These are phyloP conservation scores for Formica selysi DNA, from an alignment of 1,140 invertebrate species.

Conservation along the genomic window DNA sequence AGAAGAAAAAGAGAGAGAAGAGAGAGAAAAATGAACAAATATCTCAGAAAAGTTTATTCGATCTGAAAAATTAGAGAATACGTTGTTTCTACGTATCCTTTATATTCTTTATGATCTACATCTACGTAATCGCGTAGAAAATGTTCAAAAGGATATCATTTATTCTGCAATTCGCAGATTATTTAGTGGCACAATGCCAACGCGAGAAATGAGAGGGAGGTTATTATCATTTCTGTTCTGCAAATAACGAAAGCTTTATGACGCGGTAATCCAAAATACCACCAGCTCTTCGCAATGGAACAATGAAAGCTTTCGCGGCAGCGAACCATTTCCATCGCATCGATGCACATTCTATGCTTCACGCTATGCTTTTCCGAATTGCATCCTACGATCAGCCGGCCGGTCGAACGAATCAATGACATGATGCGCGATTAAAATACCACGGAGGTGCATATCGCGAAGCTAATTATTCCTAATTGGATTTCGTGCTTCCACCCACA, in stretches of 20 bases:
- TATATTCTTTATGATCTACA: neutral
- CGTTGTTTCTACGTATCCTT: neutral
- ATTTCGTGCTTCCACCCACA: conserved; percentile 17
- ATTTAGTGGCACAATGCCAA: neutral
- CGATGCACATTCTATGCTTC: neutral
- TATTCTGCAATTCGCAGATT: neutral
- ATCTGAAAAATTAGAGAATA: neutral
- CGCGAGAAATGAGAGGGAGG: neutral
- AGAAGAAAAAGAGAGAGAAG: too few relatives aligned
- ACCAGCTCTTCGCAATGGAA: neutral
- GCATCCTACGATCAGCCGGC: conserved; percentile 3
- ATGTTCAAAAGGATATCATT: neutral
- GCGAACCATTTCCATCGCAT: conserved; percentile 19
- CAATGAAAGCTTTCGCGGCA: conserved; percentile 33
- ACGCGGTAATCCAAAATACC: neutral
- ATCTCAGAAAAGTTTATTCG: neutral
- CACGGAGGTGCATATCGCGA: neutral
- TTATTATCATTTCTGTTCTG: neutral
- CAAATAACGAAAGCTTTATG: conserved; percentile 43
- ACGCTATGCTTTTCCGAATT: neutral
- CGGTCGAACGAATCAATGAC: conserved; percentile 9
- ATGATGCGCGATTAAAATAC: conserved; percentile 14
- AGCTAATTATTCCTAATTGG: conserved; percentile 48
- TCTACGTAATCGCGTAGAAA: neutral
- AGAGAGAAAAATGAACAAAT: neutral